Evolutionary conservation across 2,113 vertebrate species (phyloP), one percentile per base, ranked within the genome.

Genomic region (Choloepus hoffmanni): DNA sequence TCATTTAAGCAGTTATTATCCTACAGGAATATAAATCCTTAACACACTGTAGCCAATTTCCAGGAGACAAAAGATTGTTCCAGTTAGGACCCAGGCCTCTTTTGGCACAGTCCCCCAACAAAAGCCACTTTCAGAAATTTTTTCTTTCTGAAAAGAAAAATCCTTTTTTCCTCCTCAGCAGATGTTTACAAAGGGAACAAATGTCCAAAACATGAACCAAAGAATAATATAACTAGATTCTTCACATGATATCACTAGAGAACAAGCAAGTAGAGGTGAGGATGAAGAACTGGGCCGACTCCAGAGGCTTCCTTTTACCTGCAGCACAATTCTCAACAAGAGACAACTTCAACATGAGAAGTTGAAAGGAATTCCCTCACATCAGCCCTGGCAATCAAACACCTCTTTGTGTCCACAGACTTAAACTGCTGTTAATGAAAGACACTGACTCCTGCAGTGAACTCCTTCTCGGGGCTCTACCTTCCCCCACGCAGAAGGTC

Each of bases 51-150:
- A 40, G 70, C 89, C 63, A 81, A 45, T 62, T 72, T 78, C 72
- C 79, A 79, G 63, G 90, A 67, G 7, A 70, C 12, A 53, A 85
- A 63, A 53, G 85, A 65, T 72, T 65, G 74, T 62, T 91, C 40
- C 67, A 72, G 7, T 62, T 62, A 92, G 88, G 81, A 79, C 26
- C 43, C 55, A 72, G 43, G 36, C 50, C 26, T 73, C 85, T 84
- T 85, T 48, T 33, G 83, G 85, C 94, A 58, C 12, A 50, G 76
- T 15, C 36, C 36, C 50, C 74, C 73, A 76, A 26, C n/a, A 36
- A 87, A 67, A 62, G 82, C n/a, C 88, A 76, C 45, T 81, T 90
- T 48, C 14, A 45, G 62, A 83, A 89, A 74, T 30, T 72, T 86
- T 36, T 84, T 40, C 43, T 45, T 45, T 45, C 43, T 45, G 43